These are phyloP conservation scores for Macrosteles quadrilineatus DNA, from an alignment of 1,140 invertebrate species.

Conservation along the genomic window DNA sequence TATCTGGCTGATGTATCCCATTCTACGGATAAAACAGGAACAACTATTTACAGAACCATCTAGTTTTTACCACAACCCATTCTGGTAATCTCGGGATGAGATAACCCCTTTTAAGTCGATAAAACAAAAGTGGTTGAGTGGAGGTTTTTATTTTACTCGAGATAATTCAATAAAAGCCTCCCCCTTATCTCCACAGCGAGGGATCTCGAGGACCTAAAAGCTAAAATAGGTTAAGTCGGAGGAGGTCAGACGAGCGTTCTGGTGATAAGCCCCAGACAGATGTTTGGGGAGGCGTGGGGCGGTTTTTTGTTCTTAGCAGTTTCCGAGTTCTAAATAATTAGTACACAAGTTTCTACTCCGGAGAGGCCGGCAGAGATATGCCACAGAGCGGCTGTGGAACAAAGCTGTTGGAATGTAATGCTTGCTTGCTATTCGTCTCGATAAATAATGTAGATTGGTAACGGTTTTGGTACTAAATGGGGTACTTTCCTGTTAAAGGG, in stretches of 20 bases:
- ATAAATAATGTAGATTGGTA: too few species aligned
- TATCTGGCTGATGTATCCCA: too few species aligned
- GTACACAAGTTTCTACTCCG: constrained; percentile 22
- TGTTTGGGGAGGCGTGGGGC: not conserved
- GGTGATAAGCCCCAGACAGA: constrained; percentile 17
- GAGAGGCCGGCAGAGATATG: not conserved
- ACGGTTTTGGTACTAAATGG: too few species aligned
- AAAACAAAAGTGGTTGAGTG: constrained; percentile 1
- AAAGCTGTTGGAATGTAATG: too few species aligned
- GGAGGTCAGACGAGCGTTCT: constrained; percentile 10
- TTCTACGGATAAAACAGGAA: too few species aligned
- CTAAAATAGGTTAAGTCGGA: constrained; percentile 20
- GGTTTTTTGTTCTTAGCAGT: constrained; percentile 2
- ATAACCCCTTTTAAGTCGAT: too few species aligned
- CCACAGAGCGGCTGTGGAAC: too few species aligned
- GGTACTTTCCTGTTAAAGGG: too few species aligned
- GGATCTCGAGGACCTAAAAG: constrained; percentile 10
- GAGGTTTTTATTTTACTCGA: constrained; percentile 10
- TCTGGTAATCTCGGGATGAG: too few species aligned
- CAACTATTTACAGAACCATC: too few species aligned
- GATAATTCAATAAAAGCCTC: constrained; percentile 21
- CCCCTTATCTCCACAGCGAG: not conserved
- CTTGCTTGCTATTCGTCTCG: too few species aligned
- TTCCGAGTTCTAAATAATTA: constrained; percentile 20
- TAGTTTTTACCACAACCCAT: too few species aligned